Evolutionary conservation across 2,888 invertebrate genomes (phyloP).

Genomic region (Sepiola atlantica): DNA sequence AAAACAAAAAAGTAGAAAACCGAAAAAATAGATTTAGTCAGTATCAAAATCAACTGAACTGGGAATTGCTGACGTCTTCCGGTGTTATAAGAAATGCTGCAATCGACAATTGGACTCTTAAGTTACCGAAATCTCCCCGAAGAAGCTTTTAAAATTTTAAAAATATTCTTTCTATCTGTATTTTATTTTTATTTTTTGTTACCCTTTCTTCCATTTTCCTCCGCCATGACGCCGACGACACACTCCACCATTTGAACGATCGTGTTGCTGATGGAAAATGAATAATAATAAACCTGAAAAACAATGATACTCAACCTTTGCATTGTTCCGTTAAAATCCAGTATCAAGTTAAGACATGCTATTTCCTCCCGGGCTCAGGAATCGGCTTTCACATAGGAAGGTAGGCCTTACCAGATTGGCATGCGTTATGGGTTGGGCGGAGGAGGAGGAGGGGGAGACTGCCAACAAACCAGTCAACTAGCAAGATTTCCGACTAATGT

Average conservation of each 20-base stretch:
- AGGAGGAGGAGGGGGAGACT: background rate
- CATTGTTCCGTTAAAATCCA: background rate
- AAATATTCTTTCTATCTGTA: background rate
- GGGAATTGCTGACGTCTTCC: background rate
- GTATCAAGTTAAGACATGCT: slow-evolving; percentile 32
- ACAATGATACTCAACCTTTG: background rate
- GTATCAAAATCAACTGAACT: too few species aligned
- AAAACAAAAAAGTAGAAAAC: too few species aligned
- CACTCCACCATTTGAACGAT: background rate
- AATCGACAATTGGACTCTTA: slow-evolving; percentile 6
- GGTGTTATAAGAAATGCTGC: background rate
- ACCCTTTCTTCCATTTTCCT: background rate
- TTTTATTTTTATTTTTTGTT: background rate
- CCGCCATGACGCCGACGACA: background rate
- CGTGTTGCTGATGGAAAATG: background rate
- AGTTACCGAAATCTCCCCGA: background rate
- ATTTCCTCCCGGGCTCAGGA: background rate
- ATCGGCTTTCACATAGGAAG: background rate
- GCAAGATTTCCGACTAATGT: background rate
- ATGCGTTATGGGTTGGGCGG: background rate
- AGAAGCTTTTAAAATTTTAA: background rate
- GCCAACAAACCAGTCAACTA: background rate
- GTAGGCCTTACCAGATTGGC: background rate
- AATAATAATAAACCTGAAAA: background rate
- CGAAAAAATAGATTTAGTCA: background rate